Percentiles rank a stretch among this genome's conserved stretches.
Conservation (phyloP, 2,113 vertebrate species). For the Romanogobio albipinnatus region DNA sequence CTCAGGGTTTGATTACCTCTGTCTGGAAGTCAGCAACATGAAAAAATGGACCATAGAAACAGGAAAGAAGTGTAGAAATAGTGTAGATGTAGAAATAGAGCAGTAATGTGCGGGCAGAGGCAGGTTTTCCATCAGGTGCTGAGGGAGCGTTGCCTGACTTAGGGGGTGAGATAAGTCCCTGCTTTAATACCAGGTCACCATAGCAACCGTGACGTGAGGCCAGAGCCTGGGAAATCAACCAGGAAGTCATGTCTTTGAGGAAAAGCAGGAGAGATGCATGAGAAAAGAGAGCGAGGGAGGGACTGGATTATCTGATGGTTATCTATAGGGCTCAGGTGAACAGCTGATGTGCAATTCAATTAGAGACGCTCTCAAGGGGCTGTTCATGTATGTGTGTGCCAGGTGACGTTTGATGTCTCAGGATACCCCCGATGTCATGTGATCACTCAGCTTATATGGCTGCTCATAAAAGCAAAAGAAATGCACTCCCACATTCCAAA, state of each 20-base stretch:
- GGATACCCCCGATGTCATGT: neutral
- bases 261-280: slow-evolving; percentile 17
- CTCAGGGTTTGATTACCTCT: slow-evolving; percentile 39
- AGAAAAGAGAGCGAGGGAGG: slow-evolving; percentile 17
- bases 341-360: slow-evolving; percentile 72
- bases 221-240: slow-evolving; percentile 56
- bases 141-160: slow-evolving; percentile 40
- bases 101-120: neutral
- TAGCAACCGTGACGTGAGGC: slow-evolving; percentile 66
- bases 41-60: neutral
- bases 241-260: slow-evolving; percentile 58
- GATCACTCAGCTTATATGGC: neutral
- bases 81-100: neutral
- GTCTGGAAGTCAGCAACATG: neutral
- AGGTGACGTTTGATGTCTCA: slow-evolving; percentile 1
- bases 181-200: slow-evolving; percentile 67
- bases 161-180: slow-evolving; percentile 51
- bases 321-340: slow-evolving; percentile 67
- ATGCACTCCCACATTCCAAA: neutral
- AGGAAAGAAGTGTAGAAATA: neutral
- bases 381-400: neutral
- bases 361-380: slow-evolving; percentile 57
- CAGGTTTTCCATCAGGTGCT: slow-evolving; percentile 49
- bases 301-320: slow-evolving; percentile 63
- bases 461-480: neutral